phyloP scores from a whole-genome alignment of 2,888 invertebrate species.

The Pandemis corylana region DNA sequence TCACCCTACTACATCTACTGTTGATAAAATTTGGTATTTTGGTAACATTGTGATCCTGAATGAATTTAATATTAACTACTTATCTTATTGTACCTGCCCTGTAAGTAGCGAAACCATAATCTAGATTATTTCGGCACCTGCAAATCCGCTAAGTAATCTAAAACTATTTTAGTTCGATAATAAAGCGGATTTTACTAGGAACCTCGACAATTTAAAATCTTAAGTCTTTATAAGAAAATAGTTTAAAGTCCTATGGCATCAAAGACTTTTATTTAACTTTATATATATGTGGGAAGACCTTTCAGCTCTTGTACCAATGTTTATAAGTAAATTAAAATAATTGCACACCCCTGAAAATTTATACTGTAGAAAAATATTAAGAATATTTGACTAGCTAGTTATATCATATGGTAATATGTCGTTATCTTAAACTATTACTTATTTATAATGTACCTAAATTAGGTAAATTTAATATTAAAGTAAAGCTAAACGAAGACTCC shows the following conservation, averaged over 20 bases:
- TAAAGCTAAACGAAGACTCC: slow-evolving; percentile 35
- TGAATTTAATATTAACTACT: slow-evolving; percentile 1
- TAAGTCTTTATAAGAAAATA: slow-evolving; percentile 19
- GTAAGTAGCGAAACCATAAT: background rate
- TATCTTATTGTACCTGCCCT: background rate
- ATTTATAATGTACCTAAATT: slow-evolving; percentile 15
- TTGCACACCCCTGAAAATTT: slow-evolving; percentile 36
- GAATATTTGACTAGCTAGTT: slow-evolving; percentile 42
- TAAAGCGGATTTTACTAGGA: background rate
- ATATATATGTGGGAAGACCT: slow-evolving; percentile 30
- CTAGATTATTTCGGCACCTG: background rate
- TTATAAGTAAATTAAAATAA: slow-evolving; percentile 27
- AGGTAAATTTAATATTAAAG: slow-evolving; percentile 26
- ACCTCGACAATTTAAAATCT: slow-evolving; percentile 36
- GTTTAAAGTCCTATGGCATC: slow-evolving; percentile 1
- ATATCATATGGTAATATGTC: slow-evolving; percentile 37
- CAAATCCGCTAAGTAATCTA: background rate
- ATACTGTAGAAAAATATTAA: slow-evolving; percentile 41
- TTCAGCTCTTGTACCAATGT: slow-evolving; percentile 7
- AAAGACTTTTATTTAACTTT: slow-evolving; percentile 12
- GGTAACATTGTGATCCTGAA: background rate
- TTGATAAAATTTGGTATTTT: background rate
- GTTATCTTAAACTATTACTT: slow-evolving; percentile 27
- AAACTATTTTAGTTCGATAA: background rate
- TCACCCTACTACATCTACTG: background rate